Evolutionary conservation across 2,113 vertebrate genomes (phyloP).

Genomic region (Neolamprologus sp.): DNA sequence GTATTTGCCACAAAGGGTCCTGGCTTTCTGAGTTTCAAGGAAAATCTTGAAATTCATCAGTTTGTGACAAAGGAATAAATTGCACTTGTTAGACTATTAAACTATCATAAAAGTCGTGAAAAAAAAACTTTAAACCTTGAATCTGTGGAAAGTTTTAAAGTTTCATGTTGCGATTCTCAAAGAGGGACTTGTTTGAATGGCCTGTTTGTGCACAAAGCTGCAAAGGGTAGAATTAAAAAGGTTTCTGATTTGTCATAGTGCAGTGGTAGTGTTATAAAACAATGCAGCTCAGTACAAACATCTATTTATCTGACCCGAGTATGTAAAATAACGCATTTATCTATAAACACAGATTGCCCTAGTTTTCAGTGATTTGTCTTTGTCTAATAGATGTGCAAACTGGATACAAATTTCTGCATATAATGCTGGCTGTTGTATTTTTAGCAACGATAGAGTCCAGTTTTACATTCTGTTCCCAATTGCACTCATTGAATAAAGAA

Average conservation of each 20-base stretch:
- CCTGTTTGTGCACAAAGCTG: background rate
- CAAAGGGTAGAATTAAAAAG: background rate
- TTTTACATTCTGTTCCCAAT: background rate
- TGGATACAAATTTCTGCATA: background rate
- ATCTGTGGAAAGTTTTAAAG: background rate
- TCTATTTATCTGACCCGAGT: background rate
- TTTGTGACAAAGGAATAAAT: background rate
- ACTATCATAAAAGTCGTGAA: background rate
- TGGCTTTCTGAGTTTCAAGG: background rate
- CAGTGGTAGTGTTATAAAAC: background rate
- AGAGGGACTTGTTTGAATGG: background rate
- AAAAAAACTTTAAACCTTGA: background rate
- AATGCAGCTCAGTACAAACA: background rate
- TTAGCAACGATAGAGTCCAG: background rate
- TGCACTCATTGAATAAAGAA: background rate
- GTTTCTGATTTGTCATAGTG: background rate
- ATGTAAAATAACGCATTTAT: background rate
- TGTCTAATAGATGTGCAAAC: background rate
- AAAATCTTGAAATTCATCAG: background rate
- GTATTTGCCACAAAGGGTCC: background rate
- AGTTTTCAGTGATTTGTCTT: background rate
- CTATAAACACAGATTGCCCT: background rate
- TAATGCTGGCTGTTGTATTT: background rate
- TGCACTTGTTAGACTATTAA: background rate
- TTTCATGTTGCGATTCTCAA: background rate